Conservation (phyloP, 2,888 invertebrate genomes). For the Lissonota sp. region DNA sequence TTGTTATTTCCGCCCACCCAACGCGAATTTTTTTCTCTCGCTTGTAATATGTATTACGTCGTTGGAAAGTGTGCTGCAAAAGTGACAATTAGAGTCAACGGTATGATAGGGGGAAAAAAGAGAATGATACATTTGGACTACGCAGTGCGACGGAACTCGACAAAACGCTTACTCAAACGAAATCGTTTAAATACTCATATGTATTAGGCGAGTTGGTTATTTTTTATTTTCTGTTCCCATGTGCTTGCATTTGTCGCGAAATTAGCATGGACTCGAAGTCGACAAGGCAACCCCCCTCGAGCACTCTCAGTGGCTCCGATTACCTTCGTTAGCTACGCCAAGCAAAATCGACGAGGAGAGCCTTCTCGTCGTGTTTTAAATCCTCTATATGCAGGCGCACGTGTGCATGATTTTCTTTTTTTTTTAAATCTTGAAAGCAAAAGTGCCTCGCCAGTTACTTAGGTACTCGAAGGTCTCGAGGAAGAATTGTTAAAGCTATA, state of each 20-base stretch:
- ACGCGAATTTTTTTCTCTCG: slow-evolving; percentile 10
- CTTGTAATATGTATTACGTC: slow-evolving; percentile 7
- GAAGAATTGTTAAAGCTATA: not conserved
- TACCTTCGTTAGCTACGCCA: slow-evolving; percentile 47
- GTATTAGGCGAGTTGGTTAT: not conserved
- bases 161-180: slow-evolving; percentile 17
- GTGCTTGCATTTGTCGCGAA: slow-evolving; percentile 35
- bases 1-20: slow-evolving; percentile 32
- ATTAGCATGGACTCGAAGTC: slow-evolving; percentile 30
- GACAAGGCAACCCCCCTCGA: slow-evolving; percentile 1
- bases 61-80: not conserved
- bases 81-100: not conserved
- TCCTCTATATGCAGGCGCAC: slow-evolving; percentile 26
- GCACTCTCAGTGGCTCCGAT: slow-evolving; percentile 48
- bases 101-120: slow-evolving; percentile 1
- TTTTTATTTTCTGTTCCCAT: slow-evolving; percentile 27
- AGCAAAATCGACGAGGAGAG: slow-evolving; percentile 9
- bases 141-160: slow-evolving; percentile 18
- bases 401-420: slow-evolving; percentile 3
- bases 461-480: not conserved
- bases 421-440: slow-evolving; percentile 35
- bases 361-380: not conserved
- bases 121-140: not conserved
- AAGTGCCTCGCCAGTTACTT: not conserved
- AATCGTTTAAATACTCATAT: slow-evolving; percentile 31